Base-by-base conservation (phyloP, 2,888 invertebrate species). In the Alviniconcha strummeri region DNA sequence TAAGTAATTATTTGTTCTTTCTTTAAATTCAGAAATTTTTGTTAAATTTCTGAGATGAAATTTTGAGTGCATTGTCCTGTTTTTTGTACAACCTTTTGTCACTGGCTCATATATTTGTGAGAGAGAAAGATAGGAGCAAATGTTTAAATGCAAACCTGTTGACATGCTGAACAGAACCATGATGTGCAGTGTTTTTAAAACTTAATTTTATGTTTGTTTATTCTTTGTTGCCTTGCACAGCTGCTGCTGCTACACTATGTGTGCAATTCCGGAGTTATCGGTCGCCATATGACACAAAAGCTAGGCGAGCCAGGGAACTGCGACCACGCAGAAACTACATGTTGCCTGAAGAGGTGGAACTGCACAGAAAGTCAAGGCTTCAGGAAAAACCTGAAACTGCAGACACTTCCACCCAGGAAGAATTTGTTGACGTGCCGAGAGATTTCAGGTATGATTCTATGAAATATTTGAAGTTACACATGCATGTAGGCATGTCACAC, bases 401-500 rank as follows among this genome's bases (percentile, higher is more conserved):
- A 1, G 60, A 75, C 19, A 60, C n/a, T 11, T 17, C 82, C 13
- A 6, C 56, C 15, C 52, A 52, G 6, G 78, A 81, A 52, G 81
- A 55, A 36, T 75, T 81, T 9, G 72, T 80, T 55, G 78, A 67
- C 52, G 84, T 86, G n/a, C 87, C 86, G 7, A 79, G 83, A 77
- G 81, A 87, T 67, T 87, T 85, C 83, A 86, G 86, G 86, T 85
- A 71, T 15, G 52, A 36, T 19, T 17, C 36, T 55, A 11, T 60
- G 80, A n/a, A 17, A 36, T 36, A 36, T 36, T 17, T 36, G 17
- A 3, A 67, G 17, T 60, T 17, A 55, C 17, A 67, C 56, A 36
- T 11, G 6, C 17, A 64, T 11, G 6, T 19, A 36, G 36, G 3
- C 36, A 36, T 36, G 36, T 36, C 36, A 36, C 36, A 36, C 36